These are phyloP conservation scores for Osmerus mordax DNA, from an alignment of 2,113 vertebrate genomes.

Conservation along the genomic window DNA sequence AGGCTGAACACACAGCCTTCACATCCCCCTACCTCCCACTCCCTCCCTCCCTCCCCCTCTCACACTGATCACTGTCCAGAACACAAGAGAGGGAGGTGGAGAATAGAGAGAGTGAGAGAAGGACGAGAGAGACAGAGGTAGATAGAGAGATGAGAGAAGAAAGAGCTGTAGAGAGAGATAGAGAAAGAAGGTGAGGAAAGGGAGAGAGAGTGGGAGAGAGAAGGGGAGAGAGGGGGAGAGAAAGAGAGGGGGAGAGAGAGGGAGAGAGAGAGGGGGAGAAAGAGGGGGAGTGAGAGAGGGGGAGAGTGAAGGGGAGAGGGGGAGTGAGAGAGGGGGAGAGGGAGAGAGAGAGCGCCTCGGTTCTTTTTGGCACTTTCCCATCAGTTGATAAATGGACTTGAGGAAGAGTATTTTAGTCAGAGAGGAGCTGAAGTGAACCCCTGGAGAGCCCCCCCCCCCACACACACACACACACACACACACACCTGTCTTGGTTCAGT, in stretches of 20 bases:
- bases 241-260: neutral
- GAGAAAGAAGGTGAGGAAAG: neutral
- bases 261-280: neutral
- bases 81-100: too few species aligned
- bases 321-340: too few species aligned
- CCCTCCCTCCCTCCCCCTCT: neutral
- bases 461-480: too few species aligned
- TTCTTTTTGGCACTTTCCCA: too few species aligned
- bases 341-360: too few species aligned
- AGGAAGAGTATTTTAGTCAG: too few species aligned
- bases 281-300: neutral
- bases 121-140: neutral
- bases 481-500: constrained; percentile 70
- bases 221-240: neutral
- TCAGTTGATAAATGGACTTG: too few species aligned
- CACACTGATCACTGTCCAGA: neutral
- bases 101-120: too few species aligned
- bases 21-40: neutral
- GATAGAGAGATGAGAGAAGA: too few species aligned
- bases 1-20: neutral
- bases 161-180: neutral
- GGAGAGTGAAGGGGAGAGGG: neutral
- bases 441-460: too few species aligned
- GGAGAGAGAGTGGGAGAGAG: neutral
- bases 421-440: too few species aligned